These are phyloP conservation scores for Drosophila arawakana DNA, from an alignment of 1,140 invertebrate genomes.

Conservation along the genomic window DNA sequence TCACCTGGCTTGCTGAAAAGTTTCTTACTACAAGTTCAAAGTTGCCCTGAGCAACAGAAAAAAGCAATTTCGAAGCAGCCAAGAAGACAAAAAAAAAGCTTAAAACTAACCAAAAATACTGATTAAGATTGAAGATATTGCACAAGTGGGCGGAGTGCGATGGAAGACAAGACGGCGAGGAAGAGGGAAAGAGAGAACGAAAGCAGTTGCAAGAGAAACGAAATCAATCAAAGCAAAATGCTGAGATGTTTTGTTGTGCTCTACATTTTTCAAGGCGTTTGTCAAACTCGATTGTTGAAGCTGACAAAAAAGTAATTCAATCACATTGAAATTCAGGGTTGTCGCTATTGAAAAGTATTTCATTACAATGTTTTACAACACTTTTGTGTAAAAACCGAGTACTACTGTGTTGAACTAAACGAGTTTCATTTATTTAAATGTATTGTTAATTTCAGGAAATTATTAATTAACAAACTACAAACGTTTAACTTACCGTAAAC, in stretches of 20 bases:
- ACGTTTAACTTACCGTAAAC: too few relatives aligned
- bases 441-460: not conserved
- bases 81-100: conserved; percentile 20
- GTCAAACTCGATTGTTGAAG: conserved; percentile 10
- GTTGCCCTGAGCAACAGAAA: conserved; percentile 27
- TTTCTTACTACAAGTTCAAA: conserved; percentile 65
- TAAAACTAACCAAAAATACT: conserved; percentile 1
- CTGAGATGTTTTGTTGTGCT: not conserved
- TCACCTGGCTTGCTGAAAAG: conserved; percentile 22
- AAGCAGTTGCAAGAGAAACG: not conserved
- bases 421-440: not conserved
- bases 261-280: conserved; percentile 1
- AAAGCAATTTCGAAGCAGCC: conserved; percentile 15
- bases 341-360: not conserved
- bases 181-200: not conserved
- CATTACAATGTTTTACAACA: not conserved
- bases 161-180: not conserved
- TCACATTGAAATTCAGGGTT: conserved; percentile 12
- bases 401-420: not conserved
- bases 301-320: conserved; percentile 1
- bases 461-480: too few relatives aligned
- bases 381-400: not conserved
- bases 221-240: conserved; percentile 2
- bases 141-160: not conserved
- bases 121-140: not conserved